Percentiles rank a stretch among this genome's conserved stretches.
Conservation (phyloP, 1,140 invertebrate genomes). For the Brachionus manjavacas region DNA sequence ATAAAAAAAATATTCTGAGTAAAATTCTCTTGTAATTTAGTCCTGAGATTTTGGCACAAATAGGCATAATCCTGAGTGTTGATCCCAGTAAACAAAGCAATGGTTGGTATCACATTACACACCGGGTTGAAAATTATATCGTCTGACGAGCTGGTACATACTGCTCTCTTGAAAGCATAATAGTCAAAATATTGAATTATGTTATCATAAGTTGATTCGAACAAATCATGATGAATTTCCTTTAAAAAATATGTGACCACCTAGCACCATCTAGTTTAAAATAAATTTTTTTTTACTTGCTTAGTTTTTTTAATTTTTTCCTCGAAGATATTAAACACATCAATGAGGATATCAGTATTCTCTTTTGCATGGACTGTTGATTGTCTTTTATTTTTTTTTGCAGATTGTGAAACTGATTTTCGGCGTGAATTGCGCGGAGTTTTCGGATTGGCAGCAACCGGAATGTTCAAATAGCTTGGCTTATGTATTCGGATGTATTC, state of each 20-base stretch:
- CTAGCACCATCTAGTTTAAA: not conserved
- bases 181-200: constrained; percentile 39
- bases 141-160: not conserved
- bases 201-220: constrained; percentile 29
- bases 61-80: constrained; percentile 39
- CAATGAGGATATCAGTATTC: not conserved
- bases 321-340: not conserved
- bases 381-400: constrained; percentile 5
- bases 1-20: constrained; percentile 30
- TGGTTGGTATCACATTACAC: constrained; percentile 37
- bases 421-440: constrained; percentile 3
- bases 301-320: constrained; percentile 37
- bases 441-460: not conserved
- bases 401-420: constrained; percentile 10
- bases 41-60: constrained; percentile 15
- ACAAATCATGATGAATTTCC: constrained; percentile 32
- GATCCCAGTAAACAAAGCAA: constrained; percentile 38
- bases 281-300: not conserved
- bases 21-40: constrained; percentile 23
- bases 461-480: not conserved
- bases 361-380: not conserved
- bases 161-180: constrained; percentile 12
- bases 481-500: constrained; percentile 41
- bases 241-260: not conserved
- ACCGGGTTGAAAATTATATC: constrained; percentile 33